Base-by-base conservation (phyloP, 2,888 invertebrate genomes). In the Ophonus ardosiacus region DNA sequence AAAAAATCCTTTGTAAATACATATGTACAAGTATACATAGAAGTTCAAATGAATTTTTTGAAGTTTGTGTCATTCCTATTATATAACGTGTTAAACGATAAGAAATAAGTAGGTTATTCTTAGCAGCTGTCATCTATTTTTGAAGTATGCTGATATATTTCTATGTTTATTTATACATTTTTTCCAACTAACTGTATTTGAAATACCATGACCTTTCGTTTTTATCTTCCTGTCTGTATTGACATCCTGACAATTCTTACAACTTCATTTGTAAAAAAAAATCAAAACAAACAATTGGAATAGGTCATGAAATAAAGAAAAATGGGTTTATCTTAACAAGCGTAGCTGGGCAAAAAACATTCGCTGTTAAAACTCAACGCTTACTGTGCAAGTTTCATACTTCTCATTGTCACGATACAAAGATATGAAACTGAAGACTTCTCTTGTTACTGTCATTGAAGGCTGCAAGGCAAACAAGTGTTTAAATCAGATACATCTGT, bases 251-350 rank as follows among this genome's bases (percentile, higher is more conserved):
- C 38, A 38, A 17, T 15, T 59, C 59, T 21, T 63, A 31, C 68
- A 15, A 13, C n/a, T 15, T 68, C 68, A 63, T 63, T 63, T 18
- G 63, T 63, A 38, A 68, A 68, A 68, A 68, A 63, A 63, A 21
- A 63, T 63, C 63, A 63, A 68, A 68, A 68, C 18, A 63, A 63
- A 63, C 21, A 18, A 63, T 63, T 63, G 63, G 21, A 24, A 31
- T 68, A 68, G 68, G 68, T 68, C 68, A 68, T 68, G 68, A 68
- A 68, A 68, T 68, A 40, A 68, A 38, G 31, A 68, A 63, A 68
- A 31, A 31, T 68, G 15, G 68, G 68, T 68, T 68, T 68, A n/a
- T 40, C 18, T 24, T 24, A 63, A 63, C 63, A 24, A 24, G 21
- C 63, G 5, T 31, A 31, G 31, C 31, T 31, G 31, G 31, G n/a